These are phyloP conservation scores for Lasius fuliginosus DNA, from an alignment of 2,888 invertebrate species.

Conservation along the genomic window DNA sequence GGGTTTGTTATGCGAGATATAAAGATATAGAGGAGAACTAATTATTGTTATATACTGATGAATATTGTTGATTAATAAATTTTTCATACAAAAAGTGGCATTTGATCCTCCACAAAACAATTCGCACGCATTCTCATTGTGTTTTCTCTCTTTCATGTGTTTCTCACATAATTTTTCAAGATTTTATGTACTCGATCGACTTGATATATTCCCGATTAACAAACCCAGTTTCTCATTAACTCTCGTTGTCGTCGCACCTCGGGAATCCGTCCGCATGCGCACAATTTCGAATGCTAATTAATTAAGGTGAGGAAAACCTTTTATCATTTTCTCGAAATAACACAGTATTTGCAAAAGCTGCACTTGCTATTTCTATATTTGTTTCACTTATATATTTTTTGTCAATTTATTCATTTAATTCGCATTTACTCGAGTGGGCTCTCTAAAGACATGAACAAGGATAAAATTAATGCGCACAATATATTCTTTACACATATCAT, in stretches of 20 bases:
- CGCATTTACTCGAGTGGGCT: neutral
- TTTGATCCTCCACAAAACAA: constrained; percentile 81
- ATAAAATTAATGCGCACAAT: neutral
- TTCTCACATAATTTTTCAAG: constrained; percentile 68
- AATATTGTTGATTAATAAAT: constrained; percentile 85
- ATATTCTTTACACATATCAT: neutral
- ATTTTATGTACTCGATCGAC: constrained; percentile 59
- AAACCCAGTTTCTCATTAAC: constrained; percentile 77
- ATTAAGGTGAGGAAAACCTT: constrained; percentile 46
- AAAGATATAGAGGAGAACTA: constrained; percentile 71
- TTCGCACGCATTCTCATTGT: constrained; percentile 65
- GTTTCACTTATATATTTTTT: constrained; percentile 8
- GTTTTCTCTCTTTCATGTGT: constrained; percentile 54
- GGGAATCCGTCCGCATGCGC: constrained; percentile 62
- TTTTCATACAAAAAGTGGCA: constrained; percentile 85
- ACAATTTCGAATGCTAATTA: constrained; percentile 54
- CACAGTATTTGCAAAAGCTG: constrained; percentile 49
- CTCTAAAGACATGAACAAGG: neutral
- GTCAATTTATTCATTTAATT: constrained; percentile 6
- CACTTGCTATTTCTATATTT: neutral
- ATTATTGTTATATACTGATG: constrained; percentile 79
- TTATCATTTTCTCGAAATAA: constrained; percentile 56
- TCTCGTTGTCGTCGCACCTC: constrained; percentile 55
- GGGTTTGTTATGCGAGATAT: constrained; percentile 85
- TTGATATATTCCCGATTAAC: constrained; percentile 79